These are phyloP conservation scores for Teleogryllus occipitalis DNA, from an alignment of 1,140 invertebrate species.

Conservation along the genomic window DNA sequence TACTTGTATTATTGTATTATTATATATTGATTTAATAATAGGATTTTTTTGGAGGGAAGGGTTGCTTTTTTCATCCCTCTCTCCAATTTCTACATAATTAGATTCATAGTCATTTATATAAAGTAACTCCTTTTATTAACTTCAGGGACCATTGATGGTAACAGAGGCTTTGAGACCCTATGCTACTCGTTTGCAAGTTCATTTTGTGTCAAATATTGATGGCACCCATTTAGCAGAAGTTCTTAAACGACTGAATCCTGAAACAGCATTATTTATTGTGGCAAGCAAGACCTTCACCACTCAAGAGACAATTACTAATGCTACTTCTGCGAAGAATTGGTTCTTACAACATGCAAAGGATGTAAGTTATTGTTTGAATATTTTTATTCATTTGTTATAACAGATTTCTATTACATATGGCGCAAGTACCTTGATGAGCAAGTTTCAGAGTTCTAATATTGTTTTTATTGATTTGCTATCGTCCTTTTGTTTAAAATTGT, in stretches of 20 bases:
- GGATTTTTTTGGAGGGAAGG: neutral
- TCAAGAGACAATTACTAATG: conserved; percentile 99
- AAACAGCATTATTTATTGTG: conserved; percentile 95
- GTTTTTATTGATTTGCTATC: neutral
- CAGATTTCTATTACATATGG: too few relatives aligned
- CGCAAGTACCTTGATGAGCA: neutral
- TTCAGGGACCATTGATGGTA: conserved; percentile 93
- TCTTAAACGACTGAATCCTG: conserved; percentile 81
- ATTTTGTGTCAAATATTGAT: conserved; percentile 99
- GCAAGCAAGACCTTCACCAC: conserved; percentile 99
- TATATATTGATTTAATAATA: too few relatives aligned
- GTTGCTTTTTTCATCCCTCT: neutral
- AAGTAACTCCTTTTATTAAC: neutral
- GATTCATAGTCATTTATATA: neutral
- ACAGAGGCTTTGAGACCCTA: conserved; percentile 95
- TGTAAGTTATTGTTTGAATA: conserved; percentile 55
- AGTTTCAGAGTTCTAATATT: neutral
- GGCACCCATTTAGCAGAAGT: conserved; percentile 95
- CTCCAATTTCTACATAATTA: neutral
- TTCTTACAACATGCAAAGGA: conserved; percentile 80
- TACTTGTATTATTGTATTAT: too few relatives aligned
- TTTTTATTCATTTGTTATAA: too few relatives aligned
- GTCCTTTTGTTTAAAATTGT: too few relatives aligned
- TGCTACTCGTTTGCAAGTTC: conserved; percentile 76
- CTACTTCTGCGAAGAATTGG: conserved; percentile 93